Base-by-base conservation (phyloP, 2,888 invertebrate species). In the Geotrupes spiniger region DNA sequence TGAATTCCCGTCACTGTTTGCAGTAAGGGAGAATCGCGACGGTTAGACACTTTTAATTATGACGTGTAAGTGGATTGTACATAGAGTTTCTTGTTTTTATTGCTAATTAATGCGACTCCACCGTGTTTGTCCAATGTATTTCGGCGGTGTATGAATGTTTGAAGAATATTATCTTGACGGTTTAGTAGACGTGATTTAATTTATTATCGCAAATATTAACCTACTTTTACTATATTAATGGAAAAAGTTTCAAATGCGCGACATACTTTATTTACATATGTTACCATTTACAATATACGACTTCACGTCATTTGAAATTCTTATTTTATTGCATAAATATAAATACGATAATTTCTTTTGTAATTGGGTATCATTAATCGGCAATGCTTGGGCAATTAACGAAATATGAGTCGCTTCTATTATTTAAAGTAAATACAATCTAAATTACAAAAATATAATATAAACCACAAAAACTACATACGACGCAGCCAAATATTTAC, bases 41-140 rank as follows among this genome's bases (percentile, higher is more conserved):
- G 58, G 61, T 63, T 60, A 63, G 64, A 63, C 63, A 63, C 63
- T 65, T 66, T 66, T 66, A 66, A 66, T 66, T 66, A 66, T 62
- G 58, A 58, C 57, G 56, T 64, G 62, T 63, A 63, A 65, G 65
- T 65, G 65, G 60, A 60, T 54, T 54, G 62, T 61, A 65, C 60
- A 65, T 60, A 64, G 47, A 55, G 56, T 46, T 51, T 43, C 50
- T 45, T 54, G 54, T 55, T 56, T 59, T 58, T 56, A 58, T 56
- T 51, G 55, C 57, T 59, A 59, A 59, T 60, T 60, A 58, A 58
- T 59, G 38, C 42, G 39, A 46, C 36, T 42, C 41, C 15, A 29
- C 39, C 29, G 33, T 36, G 29, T 45, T 45, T 49, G 41, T 40
- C 25, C 14, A 15, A 8, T 46, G 27, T n/a, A 10, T 27, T 21